phyloP scores from a whole-genome alignment of 2,888 invertebrate genomes.

The Thera obeliscata region DNA sequence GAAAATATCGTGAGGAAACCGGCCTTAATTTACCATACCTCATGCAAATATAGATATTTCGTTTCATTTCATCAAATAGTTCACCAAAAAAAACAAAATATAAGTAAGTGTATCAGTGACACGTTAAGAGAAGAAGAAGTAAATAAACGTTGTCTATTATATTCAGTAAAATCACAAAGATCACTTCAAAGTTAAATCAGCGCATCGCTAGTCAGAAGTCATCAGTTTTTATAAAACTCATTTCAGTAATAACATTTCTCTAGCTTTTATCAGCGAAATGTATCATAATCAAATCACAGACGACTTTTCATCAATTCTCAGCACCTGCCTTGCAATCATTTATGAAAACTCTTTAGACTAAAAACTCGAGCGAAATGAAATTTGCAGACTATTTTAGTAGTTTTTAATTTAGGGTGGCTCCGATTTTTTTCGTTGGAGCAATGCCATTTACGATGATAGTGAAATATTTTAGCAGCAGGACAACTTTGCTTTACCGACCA shows the following conservation, averaged over 20 bases:
- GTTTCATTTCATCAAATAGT: too few relatives aligned
- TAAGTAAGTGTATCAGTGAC: too few relatives aligned
- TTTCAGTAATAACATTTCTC: constrained; percentile 1
- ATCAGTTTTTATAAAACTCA: constrained; percentile 11
- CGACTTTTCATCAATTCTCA: constrained; percentile 18
- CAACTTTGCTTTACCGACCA: not conserved
- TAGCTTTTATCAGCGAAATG: constrained; percentile 19
- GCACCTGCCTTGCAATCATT: constrained; percentile 34
- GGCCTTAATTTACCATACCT: too few relatives aligned
- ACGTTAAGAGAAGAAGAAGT: too few relatives aligned
- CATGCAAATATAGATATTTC: too few relatives aligned
- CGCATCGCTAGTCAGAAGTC: not conserved
- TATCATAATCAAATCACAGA: constrained; percentile 18
- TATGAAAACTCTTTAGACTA: constrained; percentile 24
- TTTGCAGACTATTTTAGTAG: constrained; percentile 48
- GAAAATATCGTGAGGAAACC: too few relatives aligned
- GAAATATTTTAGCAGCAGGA: not conserved
- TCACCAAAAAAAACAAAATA: too few relatives aligned
- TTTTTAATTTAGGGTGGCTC: constrained; percentile 51
- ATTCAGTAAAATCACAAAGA: not conserved
- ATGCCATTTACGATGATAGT: constrained; percentile 40
- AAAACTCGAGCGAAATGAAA: constrained; percentile 42
- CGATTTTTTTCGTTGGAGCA: constrained; percentile 48
- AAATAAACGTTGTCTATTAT: too few relatives aligned
- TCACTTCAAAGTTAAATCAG: not conserved